Base-by-base conservation (phyloP, 1,140 invertebrate species). In the Cotesia vestalis region DNA sequence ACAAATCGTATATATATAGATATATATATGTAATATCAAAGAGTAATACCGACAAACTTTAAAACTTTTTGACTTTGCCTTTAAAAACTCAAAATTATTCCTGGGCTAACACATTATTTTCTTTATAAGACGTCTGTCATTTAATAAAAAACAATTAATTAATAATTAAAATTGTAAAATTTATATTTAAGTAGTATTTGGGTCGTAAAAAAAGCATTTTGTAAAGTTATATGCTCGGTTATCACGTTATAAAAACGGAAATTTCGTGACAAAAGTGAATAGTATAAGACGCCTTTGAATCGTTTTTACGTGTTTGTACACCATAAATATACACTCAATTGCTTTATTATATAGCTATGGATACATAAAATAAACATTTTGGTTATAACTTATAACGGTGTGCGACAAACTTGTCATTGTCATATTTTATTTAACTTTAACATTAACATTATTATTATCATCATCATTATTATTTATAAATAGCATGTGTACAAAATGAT, bases 251-350 rank as follows among this genome's bases (percentile, higher is more conserved):
- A 55, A 51, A 46, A 46, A 55, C 14, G 57, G 55, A 53, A 67
- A 62, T 67, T 63, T 66, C 61, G 63, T 72, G 71, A 61, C 38
- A 38, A 59, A 51, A 72, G 36, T 46, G 35, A 51, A 66, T 27
- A 40, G 27, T 20, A 40, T 20, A 62, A 72, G 64, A 53, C 71
- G 64, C 63, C 64, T 72, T 12, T 14, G 40, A 72, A 72, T 72
- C 57, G 63, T 38, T 51, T 60, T 67, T 9, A 67, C 71, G 71
- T 72, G 71, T 72, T 72, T 27, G 17, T 52, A 17, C 8, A 40
- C 46, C 38, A 62, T 72, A 72, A 72, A 72, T 64, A 72, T 38
- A 35, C 40, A 46, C 52, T 72, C 14, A 55, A 72, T 72, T 72
- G 63, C 64, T 72, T 72, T 67, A 67, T 72, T 72, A 72, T 71